A percentile compares a stretch with the other conserved stretches of the same genome.
These are phyloP conservation scores for Prionace glauca DNA, from an alignment of 2,797 vertebrate genomes.

Conservation along the genomic window DNA sequence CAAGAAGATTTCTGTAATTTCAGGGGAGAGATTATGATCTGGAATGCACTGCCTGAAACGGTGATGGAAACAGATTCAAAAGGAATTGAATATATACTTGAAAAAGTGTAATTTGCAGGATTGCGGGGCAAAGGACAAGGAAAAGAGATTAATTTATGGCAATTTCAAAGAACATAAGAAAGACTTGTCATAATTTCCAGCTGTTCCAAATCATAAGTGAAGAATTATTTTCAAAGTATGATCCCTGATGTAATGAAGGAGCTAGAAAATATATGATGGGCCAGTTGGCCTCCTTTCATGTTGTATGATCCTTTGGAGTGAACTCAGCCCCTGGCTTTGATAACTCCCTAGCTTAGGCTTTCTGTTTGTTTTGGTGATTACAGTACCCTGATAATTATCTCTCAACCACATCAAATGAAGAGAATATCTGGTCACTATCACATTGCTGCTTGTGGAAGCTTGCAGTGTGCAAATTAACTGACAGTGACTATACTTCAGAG, in stretches of 20 bases:
- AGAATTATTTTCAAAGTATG: not conserved
- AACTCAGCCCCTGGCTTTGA: not conserved
- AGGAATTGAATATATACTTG: not conserved
- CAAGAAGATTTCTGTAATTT: no score
- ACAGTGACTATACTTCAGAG: not conserved
- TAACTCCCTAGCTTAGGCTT: not conserved
- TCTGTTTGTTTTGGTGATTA: not conserved
- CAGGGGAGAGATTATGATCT: not conserved
- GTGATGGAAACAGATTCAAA: not conserved
- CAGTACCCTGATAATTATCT: not conserved
- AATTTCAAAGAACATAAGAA: not conserved
- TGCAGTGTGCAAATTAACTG: not conserved
- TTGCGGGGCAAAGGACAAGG: not conserved
- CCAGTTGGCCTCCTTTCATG: not conserved
- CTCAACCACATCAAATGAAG: no score
- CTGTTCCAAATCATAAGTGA: not conserved
- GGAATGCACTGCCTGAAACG: not conserved
- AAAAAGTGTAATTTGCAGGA: not conserved
- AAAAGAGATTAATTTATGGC: no score
- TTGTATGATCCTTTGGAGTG: not conserved
- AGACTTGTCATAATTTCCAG: not conserved
- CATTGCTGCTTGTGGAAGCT: not conserved
- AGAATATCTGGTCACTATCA: not conserved
- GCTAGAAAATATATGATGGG: not conserved
- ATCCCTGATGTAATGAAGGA: not conserved